These are phyloP conservation scores for Aramus guarauna DNA, from an alignment of 2,113 vertebrate species.

Conservation along the genomic window DNA sequence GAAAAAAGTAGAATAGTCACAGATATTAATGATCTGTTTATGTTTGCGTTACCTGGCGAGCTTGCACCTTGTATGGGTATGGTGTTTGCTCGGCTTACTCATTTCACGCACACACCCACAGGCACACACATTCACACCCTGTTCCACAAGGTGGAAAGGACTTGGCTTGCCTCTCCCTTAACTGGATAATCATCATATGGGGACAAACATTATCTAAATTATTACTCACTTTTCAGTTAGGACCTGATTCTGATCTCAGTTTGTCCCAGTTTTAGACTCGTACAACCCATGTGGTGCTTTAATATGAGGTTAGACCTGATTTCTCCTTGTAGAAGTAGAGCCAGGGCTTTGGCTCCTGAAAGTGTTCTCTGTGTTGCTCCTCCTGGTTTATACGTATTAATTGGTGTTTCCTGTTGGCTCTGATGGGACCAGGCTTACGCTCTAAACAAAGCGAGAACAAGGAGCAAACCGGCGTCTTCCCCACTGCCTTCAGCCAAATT, in stretches of 20 bases:
- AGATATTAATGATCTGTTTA: neutral
- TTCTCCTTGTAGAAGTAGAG: neutral
- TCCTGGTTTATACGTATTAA: neutral
- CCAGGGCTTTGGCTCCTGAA: neutral
- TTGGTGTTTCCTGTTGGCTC: slow-evolving; percentile 29
- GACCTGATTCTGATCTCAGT: neutral
- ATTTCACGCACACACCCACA: slow-evolving; percentile 33
- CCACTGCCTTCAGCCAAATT: slow-evolving; percentile 10
- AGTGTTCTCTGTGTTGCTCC: neutral
- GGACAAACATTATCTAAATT: slow-evolving; percentile 40
- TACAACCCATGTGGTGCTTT: neutral
- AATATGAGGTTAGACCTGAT: neutral
- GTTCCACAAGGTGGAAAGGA: slow-evolving; percentile 42
- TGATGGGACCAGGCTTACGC: neutral
- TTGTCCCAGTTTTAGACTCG: neutral
- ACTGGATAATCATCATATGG: slow-evolving; percentile 5
- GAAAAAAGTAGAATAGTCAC: neutral
- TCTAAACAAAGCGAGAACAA: slow-evolving; percentile 3
- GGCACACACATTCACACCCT: slow-evolving; percentile 21
- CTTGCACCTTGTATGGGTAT: slow-evolving; percentile 1
- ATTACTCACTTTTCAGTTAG: neutral
- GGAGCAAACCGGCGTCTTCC: slow-evolving; percentile 2
- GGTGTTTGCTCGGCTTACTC: slow-evolving; percentile 53
- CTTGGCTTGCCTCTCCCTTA: slow-evolving; percentile 51
- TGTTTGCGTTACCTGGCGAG: neutral